phyloP scores from a whole-genome alignment of 2,797 vertebrate genomes.

The Alfaro cultratus region DNA sequence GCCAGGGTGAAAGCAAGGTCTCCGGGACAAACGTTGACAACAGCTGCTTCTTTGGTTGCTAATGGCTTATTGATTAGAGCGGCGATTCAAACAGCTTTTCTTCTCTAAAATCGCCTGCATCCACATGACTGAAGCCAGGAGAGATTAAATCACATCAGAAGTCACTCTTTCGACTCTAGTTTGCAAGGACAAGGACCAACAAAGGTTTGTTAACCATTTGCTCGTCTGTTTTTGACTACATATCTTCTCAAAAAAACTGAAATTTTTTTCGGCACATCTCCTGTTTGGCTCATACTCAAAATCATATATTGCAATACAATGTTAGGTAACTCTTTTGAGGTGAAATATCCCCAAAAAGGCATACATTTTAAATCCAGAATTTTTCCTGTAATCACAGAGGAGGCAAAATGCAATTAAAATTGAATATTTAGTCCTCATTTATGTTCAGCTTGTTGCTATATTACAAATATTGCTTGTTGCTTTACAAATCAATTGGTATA shows the following conservation, averaged over 20 bases:
- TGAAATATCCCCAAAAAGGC: neutral
- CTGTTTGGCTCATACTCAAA: neutral
- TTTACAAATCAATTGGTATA: constrained; percentile 8
- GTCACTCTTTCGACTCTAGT: constrained; percentile 70
- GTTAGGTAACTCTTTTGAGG: neutral
- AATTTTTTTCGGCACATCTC: neutral
- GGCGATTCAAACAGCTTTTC: constrained; percentile 39
- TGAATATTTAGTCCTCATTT: neutral
- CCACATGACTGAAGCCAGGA: constrained; percentile 30
- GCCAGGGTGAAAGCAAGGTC: constrained; percentile 40
- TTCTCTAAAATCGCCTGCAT: constrained; percentile 33
- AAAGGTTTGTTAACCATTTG: constrained; percentile 24
- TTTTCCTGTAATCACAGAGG: neutral
- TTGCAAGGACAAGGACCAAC: constrained; percentile 47
- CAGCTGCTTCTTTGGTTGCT: constrained; percentile 73
- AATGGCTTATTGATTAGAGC: constrained; percentile 81
- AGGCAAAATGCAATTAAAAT: neutral
- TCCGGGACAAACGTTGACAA: constrained; percentile 62
- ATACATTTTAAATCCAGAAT: neutral
- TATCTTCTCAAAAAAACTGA: neutral
- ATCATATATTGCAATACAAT: neutral
- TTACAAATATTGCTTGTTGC: too few relatives aligned
- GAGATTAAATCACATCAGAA: constrained; percentile 47
- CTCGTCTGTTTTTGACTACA: neutral
- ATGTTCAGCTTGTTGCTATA: constrained; percentile 27